Percentiles rank a stretch among this genome's conserved stretches.
Evolutionary conservation across 1,140 invertebrate genomes (phyloP).

Genomic region (Brachystomella parvula): DNA sequence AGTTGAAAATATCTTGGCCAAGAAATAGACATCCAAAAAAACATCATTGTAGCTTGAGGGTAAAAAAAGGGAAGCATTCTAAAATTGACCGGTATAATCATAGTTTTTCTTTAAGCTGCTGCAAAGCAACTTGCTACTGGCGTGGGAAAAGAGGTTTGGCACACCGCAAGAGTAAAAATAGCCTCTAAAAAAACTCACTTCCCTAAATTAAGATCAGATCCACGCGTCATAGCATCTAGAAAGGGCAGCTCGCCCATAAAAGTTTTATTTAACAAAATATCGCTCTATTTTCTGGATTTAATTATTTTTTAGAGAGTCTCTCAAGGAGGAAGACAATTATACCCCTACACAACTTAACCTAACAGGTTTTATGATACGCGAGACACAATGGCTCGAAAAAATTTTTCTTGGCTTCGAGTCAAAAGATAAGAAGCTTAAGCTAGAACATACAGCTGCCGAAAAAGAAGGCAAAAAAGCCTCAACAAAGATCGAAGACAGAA

Average conservation of each 20-base stretch:
- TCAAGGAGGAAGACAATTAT: neutral
- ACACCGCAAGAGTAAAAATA: too few relatives aligned
- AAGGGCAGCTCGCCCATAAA: neutral
- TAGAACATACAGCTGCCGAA: neutral
- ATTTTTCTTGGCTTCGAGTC: neutral
- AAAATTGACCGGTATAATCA: neutral
- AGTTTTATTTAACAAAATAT: conserved; percentile 12
- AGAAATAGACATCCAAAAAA: neutral
- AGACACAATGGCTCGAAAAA: neutral
- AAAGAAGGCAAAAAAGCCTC: neutral
- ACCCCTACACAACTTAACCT: neutral
- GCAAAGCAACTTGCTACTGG: too few relatives aligned
- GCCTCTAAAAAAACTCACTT: too few relatives aligned
- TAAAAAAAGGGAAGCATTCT: neutral
- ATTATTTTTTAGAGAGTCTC: neutral
- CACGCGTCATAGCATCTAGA: too few relatives aligned
- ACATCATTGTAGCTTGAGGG: neutral
- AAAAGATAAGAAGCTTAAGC: neutral
- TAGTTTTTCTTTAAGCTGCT: neutral
- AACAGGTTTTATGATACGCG: too few relatives aligned
- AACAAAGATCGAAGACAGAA: neutral
- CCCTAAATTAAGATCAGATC: too few relatives aligned
- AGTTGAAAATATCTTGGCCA: too few relatives aligned
- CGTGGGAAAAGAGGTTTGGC: too few relatives aligned
- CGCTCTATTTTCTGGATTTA: neutral